Base-by-base conservation (phyloP, 1,140 invertebrate genomes). In the Akabosia matsudoensis region DNA sequence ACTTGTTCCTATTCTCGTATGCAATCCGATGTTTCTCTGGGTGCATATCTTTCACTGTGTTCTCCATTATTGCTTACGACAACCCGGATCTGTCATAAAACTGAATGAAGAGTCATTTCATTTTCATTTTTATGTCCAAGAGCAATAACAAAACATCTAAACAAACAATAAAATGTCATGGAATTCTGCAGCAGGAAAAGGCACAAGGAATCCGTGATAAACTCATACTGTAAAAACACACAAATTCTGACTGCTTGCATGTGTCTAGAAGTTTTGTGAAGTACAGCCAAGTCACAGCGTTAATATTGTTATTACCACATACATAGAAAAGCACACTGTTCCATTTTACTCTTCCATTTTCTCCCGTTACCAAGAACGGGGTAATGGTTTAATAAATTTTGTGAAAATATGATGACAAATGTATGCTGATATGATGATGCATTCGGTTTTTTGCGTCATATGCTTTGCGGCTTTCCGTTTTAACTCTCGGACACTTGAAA, bases 91-190 rank as follows among this genome's bases (percentile, higher is more conserved):
- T 30, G 30, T 67, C 61, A 67, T 67, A 67, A 67, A 67, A 67
- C 26, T 67, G 61, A 67, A 67, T 67, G 31, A 67, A 67, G 30
- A 67, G 61, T 67, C 61, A 67, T 67, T 67, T 67, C 61, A 67
- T 67, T 67, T 67, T 67, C 61, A 67, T 28, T 67, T 28, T 67
- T 56, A 56, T 56, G 54, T 56, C 61, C 24, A n/a, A 67, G 61
- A 30, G 61, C 61, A 67, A 67, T 67, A 67, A 67, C 30, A 67
- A 28, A 67, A 67, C 61, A 67, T 67, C 61, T 67, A 67, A 67
- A 67, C 61, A 67, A 67, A 67, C 30, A 67, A 67, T 67, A 67
- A 67, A 67, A 67, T 4, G 10, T 4, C 22, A 3, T 14, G 54
- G 61, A 67, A 30, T 31, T 45, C 18, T n/a, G 10, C 24, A 16